Evolutionary conservation across 1,140 invertebrate species (phyloP).

Genomic region (Drosophila santomea): DNA sequence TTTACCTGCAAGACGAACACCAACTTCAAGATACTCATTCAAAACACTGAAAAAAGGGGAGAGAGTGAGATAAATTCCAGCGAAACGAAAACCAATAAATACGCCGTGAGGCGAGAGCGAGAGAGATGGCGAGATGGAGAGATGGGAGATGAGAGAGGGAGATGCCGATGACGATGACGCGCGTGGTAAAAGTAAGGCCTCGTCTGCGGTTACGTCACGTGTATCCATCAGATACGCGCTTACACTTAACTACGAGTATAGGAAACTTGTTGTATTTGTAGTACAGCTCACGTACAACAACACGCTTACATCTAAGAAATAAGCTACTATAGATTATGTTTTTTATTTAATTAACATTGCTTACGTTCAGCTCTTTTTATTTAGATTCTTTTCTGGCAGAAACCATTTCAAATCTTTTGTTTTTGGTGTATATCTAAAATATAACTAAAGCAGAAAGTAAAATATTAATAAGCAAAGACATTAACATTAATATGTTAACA

Average conservation of each 20-base stretch:
- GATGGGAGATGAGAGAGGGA: constrained; percentile 1
- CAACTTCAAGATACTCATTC: constrained; percentile 1
- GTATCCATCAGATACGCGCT: constrained; percentile 45
- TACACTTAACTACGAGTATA: no score
- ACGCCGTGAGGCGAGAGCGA: constrained; percentile 15
- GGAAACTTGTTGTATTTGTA: neutral
- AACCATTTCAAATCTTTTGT: neutral
- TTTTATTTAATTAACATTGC: no score
- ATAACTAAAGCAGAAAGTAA: neutral
- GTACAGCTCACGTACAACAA: no score
- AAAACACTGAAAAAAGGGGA: neutral
- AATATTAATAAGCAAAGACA: neutral
- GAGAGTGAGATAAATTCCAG: constrained; percentile 49
- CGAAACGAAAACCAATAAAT: constrained; percentile 61
- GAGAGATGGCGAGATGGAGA: constrained; percentile 7
- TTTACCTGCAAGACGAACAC: constrained; percentile 24
- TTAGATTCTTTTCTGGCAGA: neutral
- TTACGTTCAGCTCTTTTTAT: no score
- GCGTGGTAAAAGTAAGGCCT: constrained; percentile 51
- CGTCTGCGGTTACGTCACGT: constrained; percentile 51
- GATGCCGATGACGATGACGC: constrained; percentile 3
- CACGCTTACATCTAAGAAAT: no score
- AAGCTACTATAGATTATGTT: no score
- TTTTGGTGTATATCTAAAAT: no score
- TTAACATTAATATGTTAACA: neutral